These are phyloP conservation scores for Forficula auricularia DNA, from an alignment of 1,140 invertebrate genomes.

Conservation along the genomic window DNA sequence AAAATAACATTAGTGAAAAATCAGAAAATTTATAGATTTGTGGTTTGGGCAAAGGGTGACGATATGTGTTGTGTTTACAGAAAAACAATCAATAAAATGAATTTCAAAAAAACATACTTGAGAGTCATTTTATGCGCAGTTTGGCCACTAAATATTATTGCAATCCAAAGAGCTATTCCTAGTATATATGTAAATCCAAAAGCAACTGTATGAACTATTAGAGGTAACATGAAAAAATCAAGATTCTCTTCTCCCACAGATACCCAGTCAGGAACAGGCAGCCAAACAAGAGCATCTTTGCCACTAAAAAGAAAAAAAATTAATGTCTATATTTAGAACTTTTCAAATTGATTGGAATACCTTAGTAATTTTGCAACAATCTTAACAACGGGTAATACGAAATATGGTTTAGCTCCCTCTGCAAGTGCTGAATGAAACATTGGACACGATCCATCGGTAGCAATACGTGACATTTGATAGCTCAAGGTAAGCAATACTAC, in stretches of 20 bases:
- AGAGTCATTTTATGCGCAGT: conserved; percentile 34
- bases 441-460: conserved; percentile 16
- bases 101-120: conserved; percentile 24
- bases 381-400: conserved; percentile 22
- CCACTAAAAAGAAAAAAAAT: conserved; percentile 10
- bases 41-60: neutral
- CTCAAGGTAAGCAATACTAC: conserved; percentile 25
- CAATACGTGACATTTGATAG: conserved; percentile 21
- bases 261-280: conserved; percentile 19
- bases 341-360: too few species aligned
- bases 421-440: conserved; percentile 26
- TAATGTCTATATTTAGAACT: too few species aligned
- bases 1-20: neutral
- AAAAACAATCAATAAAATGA: neutral
- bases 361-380: conserved; percentile 17
- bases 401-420: conserved; percentile 26
- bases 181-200: conserved; percentile 30
- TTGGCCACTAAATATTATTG: conserved; percentile 36
- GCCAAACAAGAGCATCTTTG: conserved; percentile 9
- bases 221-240: conserved; percentile 23
- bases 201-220: conserved; percentile 26
- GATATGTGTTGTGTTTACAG: neutral
- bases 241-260: conserved; percentile 19
- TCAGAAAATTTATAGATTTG: neutral
- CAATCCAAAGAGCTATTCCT: conserved; percentile 26